These are phyloP conservation scores for Mionectes olivaceus DNA, from an alignment of 2,797 vertebrate genomes.

Conservation along the genomic window DNA sequence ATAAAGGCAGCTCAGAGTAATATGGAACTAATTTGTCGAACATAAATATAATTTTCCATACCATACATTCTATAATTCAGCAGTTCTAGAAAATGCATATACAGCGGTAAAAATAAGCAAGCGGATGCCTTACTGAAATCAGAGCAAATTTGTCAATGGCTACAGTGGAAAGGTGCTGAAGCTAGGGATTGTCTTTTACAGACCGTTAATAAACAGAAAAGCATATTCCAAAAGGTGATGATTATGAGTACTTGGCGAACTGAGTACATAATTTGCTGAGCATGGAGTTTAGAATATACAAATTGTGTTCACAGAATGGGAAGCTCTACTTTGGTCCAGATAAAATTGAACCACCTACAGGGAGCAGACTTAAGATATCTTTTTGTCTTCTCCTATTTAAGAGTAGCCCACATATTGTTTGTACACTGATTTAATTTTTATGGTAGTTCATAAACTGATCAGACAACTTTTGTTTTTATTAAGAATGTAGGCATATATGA, in stretches of 20 bases:
- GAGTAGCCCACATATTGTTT: neutral
- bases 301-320: neutral
- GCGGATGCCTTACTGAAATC: neutral
- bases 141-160: neutral
- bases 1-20: constrained; percentile 2
- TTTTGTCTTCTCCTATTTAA: neutral
- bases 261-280: neutral
- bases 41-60: constrained; percentile 4
- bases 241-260: neutral
- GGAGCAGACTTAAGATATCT: neutral
- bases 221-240: neutral
- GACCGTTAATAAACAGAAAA: neutral
- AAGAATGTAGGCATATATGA: neutral
- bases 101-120: neutral
- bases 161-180: neutral
- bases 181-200: neutral
- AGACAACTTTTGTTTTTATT: neutral
- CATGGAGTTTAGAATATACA: neutral
- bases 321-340: neutral
- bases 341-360: neutral
- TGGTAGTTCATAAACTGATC: neutral
- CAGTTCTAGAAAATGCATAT: constrained; percentile 14
- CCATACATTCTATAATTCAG: constrained; percentile 29
- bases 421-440: neutral
- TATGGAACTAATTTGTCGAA: constrained; percentile 49